Conservation (phyloP, 2,888 invertebrate species). For the Ormyrus pomaceus region DNA sequence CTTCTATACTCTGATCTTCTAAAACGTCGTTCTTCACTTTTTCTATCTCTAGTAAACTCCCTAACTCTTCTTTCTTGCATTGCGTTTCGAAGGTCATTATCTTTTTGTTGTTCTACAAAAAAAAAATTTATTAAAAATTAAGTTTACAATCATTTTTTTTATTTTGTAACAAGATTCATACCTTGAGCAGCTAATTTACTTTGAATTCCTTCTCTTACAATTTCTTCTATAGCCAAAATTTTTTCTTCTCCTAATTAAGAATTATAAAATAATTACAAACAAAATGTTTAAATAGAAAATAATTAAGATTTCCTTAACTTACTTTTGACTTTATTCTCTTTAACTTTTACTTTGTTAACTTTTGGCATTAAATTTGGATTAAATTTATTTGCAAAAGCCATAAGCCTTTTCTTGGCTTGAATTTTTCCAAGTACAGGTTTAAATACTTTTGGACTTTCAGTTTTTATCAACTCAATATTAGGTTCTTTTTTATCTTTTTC, state of each 20-base stretch:
- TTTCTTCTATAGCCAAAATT: slow-evolving; percentile 73
- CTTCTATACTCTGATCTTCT: slow-evolving; percentile 49
- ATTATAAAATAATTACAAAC: slow-evolving; percentile 14
- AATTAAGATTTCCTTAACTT: slow-evolving; percentile 33
- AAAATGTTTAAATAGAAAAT: slow-evolving; percentile 1
- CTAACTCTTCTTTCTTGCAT: slow-evolving; percentile 59
- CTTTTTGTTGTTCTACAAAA: slow-evolving; percentile 36
- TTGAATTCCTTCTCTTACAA: slow-evolving; percentile 71
- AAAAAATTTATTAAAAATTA: slow-evolving; percentile 18
- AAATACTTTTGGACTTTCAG: slow-evolving; percentile 67
- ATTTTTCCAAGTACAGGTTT: slow-evolving; percentile 73
- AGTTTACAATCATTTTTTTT: slow-evolving; percentile 10
- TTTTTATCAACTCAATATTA: slow-evolving; percentile 63
- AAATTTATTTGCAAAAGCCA: slow-evolving; percentile 74
- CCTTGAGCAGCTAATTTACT: slow-evolving; percentile 65
- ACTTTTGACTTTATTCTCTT: slow-evolving; percentile 55
- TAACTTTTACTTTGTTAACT: slow-evolving; percentile 62
- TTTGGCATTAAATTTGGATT: slow-evolving; percentile 66
- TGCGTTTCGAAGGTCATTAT: slow-evolving; percentile 44
- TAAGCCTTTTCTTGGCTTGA: slow-evolving; percentile 73
- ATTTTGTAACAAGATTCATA: slow-evolving; percentile 11
- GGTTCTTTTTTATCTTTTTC: slow-evolving; percentile 63
- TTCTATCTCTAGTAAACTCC: slow-evolving; percentile 62
- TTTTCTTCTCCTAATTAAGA: slow-evolving; percentile 65
- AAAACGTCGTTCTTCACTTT: slow-evolving; percentile 57